Evolutionary conservation across 1,140 invertebrate genomes (phyloP).

Genomic region (Leguminivora glycinivorella): DNA sequence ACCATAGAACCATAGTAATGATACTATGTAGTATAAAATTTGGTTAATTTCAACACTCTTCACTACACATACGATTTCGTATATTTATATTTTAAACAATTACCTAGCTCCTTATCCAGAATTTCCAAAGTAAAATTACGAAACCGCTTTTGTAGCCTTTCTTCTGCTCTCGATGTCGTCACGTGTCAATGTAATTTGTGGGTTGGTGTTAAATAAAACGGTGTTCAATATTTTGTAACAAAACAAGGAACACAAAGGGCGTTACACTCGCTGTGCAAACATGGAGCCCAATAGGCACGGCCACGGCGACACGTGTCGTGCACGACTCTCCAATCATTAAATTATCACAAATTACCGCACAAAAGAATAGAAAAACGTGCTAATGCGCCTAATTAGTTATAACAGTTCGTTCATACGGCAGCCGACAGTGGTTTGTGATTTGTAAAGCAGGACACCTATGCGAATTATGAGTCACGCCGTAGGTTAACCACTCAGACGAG

Average conservation of each 20-base stretch:
- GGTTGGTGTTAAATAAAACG: slow-evolving; percentile 75
- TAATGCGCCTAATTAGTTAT: slow-evolving; percentile 38
- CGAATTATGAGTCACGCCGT: slow-evolving; percentile 33
- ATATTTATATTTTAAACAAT: no score
- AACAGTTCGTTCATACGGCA: slow-evolving; percentile 38
- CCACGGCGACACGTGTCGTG: slow-evolving; percentile 51
- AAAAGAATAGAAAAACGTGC: slow-evolving; percentile 39
- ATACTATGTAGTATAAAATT: no score
- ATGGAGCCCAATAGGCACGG: slow-evolving; percentile 47
- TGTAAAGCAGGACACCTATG: neutral
- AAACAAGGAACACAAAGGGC: slow-evolving; percentile 77
- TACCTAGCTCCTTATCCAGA: neutral
- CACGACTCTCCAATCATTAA: slow-evolving; percentile 53
- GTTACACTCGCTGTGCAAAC: slow-evolving; percentile 72
- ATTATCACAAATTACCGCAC: slow-evolving; percentile 54
- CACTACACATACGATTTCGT: no score
- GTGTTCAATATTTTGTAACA: slow-evolving; percentile 79
- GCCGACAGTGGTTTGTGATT: slow-evolving; percentile 36
- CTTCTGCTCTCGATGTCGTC: slow-evolving; percentile 51
- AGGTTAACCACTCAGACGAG: slow-evolving; percentile 30
- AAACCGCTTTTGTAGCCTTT: slow-evolving; percentile 51
- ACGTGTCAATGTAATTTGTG: slow-evolving; percentile 73
- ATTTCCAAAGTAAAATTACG: slow-evolving; percentile 43
- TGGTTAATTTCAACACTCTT: no score
- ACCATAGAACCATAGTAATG: no score